These are phyloP conservation scores for Pseudopipra pipra DNA, from an alignment of 2,113 vertebrate species.

Conservation along the genomic window DNA sequence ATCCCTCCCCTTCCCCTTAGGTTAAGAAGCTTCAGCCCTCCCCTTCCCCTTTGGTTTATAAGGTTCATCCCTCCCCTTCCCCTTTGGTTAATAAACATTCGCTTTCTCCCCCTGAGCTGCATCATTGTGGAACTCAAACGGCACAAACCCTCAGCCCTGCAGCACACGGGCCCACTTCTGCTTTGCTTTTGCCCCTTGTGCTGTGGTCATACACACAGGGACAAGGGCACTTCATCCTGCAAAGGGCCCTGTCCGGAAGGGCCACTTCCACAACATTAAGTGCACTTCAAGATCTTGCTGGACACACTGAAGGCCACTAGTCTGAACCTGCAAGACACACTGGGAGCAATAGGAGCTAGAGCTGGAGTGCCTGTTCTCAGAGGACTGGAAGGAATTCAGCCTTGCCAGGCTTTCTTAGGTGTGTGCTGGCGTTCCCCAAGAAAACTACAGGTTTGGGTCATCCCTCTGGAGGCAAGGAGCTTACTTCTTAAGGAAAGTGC, in stretches of 20 bases:
- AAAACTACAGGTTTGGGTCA: background rate
- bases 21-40: no score
- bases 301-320: no score
- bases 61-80: background rate
- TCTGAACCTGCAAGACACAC: fast-evolving
- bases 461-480: background rate
- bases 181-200: no score
- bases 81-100: background rate
- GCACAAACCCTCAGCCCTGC: background rate
- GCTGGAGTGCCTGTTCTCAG: background rate
- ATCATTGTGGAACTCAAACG: background rate
- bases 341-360: background rate
- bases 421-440: background rate
- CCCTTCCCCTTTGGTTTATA: background rate
- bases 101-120: background rate
- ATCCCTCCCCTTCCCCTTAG: no score
- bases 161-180: no score
- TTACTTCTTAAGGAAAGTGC: background rate
- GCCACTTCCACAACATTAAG: no score
- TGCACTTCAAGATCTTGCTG: no score
- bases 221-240: no score
- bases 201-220: no score
- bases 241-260: no score
- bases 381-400: background rate
- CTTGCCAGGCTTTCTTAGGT: background rate